A percentile compares a stretch with the other conserved stretches of the same genome.
These are phyloP conservation scores for Salticus scenicus DNA, from an alignment of 2,888 invertebrate genomes.

Conservation along the genomic window DNA sequence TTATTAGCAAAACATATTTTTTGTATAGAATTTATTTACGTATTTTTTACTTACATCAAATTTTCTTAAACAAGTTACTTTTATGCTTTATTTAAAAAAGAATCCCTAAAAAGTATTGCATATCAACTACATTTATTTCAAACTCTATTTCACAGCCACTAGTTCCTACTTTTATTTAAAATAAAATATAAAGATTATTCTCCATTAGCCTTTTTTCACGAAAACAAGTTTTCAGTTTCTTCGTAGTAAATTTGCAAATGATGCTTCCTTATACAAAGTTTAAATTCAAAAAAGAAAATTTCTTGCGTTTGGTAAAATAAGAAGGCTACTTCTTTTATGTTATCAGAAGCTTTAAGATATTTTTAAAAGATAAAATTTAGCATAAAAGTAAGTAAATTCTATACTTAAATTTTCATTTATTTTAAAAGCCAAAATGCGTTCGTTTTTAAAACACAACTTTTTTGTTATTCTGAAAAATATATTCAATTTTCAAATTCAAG, in stretches of 20 bases:
- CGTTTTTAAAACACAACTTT: too few relatives aligned
- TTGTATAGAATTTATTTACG: too few relatives aligned
- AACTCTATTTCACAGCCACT: neutral
- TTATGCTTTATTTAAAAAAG: too few relatives aligned
- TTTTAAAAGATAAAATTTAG: neutral
- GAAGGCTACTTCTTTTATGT: neutral
- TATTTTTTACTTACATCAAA: too few relatives aligned
- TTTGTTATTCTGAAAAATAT: too few relatives aligned
- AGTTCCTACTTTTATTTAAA: neutral
- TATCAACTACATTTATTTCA: too few relatives aligned
- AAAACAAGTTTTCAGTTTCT: constrained; percentile 1
- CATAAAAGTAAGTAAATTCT: neutral
- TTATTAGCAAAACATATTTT: too few relatives aligned
- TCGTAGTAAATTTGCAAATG: neutral
- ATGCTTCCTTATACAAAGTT: neutral
- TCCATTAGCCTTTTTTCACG: neutral
- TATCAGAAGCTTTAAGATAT: neutral
- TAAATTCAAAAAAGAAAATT: neutral
- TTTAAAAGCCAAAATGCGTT: too few relatives aligned
- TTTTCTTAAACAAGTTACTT: too few relatives aligned
- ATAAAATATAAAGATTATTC: neutral
- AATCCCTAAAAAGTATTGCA: too few relatives aligned
- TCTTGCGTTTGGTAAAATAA: neutral
- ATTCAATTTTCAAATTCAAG: too few relatives aligned
- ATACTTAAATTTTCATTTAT: neutral